A percentile compares a stretch with the other conserved stretches of the same genome.
These are phyloP conservation scores for Orchesella cincta DNA, from an alignment of 1,140 invertebrate genomes.

Conservation along the genomic window DNA sequence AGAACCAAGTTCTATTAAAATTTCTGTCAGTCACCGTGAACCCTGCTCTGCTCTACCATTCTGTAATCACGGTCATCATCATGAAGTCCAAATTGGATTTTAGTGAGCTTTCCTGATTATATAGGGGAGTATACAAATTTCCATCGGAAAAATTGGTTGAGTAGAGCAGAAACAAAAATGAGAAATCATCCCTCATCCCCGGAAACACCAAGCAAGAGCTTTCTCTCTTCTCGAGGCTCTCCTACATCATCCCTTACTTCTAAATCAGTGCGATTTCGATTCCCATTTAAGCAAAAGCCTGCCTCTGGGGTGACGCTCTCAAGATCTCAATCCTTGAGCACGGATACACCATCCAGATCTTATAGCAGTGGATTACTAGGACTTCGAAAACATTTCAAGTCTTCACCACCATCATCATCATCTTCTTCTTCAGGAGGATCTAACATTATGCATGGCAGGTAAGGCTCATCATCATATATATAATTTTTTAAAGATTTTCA, in stretches of 20 bases:
- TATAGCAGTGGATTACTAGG: constrained; percentile 2
- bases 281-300: constrained; percentile 43
- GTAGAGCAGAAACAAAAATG: background rate
- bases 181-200: background rate
- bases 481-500: too few relatives aligned
- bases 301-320: background rate
- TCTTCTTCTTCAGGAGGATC: background rate
- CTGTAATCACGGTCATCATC: too few relatives aligned
- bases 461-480: too few relatives aligned
- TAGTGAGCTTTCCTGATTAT: too few relatives aligned
- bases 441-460: constrained; percentile 14
- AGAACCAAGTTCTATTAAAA: background rate
- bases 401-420: background rate
- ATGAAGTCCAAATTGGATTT: too few relatives aligned
- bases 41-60: too few relatives aligned
- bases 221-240: background rate
- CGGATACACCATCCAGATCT: background rate
- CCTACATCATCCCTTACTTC: background rate
- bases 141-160: too few relatives aligned
- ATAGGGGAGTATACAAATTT: too few relatives aligned
- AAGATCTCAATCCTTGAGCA: background rate
- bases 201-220: constrained; percentile 10
- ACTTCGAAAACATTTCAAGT: constrained; percentile 17
- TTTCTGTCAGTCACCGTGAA: background rate
- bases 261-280: constrained; percentile 37